Conservation (phyloP, 2,888 invertebrate genomes). For the Chorisops tibialis region DNA sequence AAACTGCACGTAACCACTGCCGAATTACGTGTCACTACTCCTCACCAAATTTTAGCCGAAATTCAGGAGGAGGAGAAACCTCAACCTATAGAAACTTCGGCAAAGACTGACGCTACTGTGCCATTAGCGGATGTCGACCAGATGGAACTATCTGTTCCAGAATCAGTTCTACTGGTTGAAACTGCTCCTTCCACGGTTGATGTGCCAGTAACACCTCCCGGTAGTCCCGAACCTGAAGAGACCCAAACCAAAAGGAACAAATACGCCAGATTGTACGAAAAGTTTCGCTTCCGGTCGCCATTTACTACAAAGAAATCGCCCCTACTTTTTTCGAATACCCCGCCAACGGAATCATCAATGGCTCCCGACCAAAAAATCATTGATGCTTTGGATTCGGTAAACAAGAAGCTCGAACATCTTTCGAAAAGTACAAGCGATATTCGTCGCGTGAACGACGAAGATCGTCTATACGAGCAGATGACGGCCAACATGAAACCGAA, state of each 20-base stretch:
- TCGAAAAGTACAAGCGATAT: constrained; percentile 33
- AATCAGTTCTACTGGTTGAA: not conserved
- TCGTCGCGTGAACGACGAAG: constrained; percentile 34
- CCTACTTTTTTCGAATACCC: not conserved
- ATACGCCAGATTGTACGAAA: constrained; percentile 48
- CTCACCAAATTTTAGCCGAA: constrained; percentile 25
- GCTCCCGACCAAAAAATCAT: constrained; percentile 44
- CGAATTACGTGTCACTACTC: not conserved
- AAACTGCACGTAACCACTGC: constrained; percentile 35
- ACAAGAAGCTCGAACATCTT: constrained; percentile 43
- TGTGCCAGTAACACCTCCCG: not conserved
- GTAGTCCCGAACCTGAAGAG: constrained; percentile 34
- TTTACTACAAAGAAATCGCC: constrained; percentile 34
- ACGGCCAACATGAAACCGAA: constrained; percentile 58
- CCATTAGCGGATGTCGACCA: not conserved
- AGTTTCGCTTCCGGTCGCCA: constrained; percentile 43
- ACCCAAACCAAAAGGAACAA: constrained; percentile 33
- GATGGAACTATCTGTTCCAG: constrained; percentile 8
- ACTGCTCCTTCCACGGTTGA: not conserved
- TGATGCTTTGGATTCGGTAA: constrained; percentile 45
- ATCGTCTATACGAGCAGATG: constrained; percentile 47
- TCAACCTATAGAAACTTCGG: not conserved
- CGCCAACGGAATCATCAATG: constrained; percentile 7
- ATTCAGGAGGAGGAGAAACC: constrained; percentile 32
- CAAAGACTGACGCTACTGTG: not conserved